phyloP scores from a whole-genome alignment of 2,888 invertebrate genomes.

The Leptogaster cylindrica region DNA sequence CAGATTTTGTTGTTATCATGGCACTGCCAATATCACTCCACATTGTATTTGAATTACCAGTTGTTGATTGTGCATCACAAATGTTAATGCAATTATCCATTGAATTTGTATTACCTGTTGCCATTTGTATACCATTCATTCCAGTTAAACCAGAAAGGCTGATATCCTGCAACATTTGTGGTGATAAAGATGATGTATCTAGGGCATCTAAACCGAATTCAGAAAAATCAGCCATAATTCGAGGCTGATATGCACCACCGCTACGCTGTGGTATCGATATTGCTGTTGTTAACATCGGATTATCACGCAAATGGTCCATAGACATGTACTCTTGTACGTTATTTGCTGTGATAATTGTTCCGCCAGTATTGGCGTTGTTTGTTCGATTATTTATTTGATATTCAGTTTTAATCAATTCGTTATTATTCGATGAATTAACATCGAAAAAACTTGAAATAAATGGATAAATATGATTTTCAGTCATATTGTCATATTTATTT shows the following conservation, averaged over 20 bases:
- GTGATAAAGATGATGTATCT: conserved; percentile 59
- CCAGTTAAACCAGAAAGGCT: conserved; percentile 54
- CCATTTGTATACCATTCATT: conserved; percentile 31
- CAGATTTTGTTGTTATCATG: conserved; percentile 63
- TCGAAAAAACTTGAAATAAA: conserved; percentile 62
- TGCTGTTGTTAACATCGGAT: conserved; percentile 63
- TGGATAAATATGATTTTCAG: conserved; percentile 61
- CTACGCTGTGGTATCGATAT: conserved; percentile 71
- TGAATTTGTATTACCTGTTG: conserved; percentile 8
- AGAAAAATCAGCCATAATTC: conserved; percentile 57
- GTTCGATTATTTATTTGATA: conserved; percentile 43
- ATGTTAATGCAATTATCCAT: conserved; percentile 51
- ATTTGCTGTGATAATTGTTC: conserved; percentile 49
- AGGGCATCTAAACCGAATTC: conserved; percentile 60
- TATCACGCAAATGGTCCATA: conserved; percentile 48
- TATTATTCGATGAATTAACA: conserved; percentile 49
- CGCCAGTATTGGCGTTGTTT: conserved; percentile 41
- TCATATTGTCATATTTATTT: conserved; percentile 53
- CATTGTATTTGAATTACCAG: conserved; percentile 59
- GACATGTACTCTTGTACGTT: conserved; percentile 46
- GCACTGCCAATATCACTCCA: conserved; percentile 61
- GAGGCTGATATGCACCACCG: conserved; percentile 49
- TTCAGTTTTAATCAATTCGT: conserved; percentile 59
- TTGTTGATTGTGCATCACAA: conserved; percentile 53
- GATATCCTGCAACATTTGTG: conserved; percentile 59